Evolutionary conservation across 2,797 vertebrate species (phyloP), one percentile per base, ranked within the genome.

Genomic region (Protonibea diacanthus): DNA sequence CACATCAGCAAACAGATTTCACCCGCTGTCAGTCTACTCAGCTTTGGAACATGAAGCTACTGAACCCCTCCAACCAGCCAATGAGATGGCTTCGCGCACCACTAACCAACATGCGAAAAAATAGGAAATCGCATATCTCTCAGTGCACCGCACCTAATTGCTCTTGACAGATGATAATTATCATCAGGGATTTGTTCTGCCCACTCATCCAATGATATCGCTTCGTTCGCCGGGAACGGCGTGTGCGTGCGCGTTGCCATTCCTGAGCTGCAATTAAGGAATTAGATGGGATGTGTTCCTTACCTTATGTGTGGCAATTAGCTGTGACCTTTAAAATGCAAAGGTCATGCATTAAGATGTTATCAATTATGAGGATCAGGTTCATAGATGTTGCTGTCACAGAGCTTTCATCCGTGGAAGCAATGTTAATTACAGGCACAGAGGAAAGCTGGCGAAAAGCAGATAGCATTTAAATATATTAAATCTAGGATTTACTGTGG

Each of bases 301-400:
- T 90, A 89, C 91, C 91, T 88, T 91, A 90, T 92, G 92, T 78
- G 81, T 78, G 80, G 79, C 89, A 93, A 93, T 94, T 94, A 93
- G 82, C 74, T 17, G 49, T 25, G 83, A 93, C 93, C 92, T 94
- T 94, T 94, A 62, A 84, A 88, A 94, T 90, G 69, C 78, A 93
- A 94, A 94, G 93, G 93, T 93, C 92, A 74, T 66, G 89, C 91
- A 90, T 91, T 90, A 90, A 92, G 90, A 93, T 93, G 92, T 94
- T 93, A 91, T 92, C 92, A 93, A 90, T 94, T 94, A 93, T 71
- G 86, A 61, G 88, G 78, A 91, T 91, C 79, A 81, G 85, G 72
- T 85, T 81, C 89, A 60, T 77, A 72, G 84, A 87, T 92, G 89
- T 93, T 82, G 78, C 84, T 82, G 89, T 88, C 84, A 80, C 86